Percentiles rank a stretch among this genome's conserved stretches.
phyloP scores from a whole-genome alignment of 2,113 vertebrate species.

The Erinaceus europaeus region DNA sequence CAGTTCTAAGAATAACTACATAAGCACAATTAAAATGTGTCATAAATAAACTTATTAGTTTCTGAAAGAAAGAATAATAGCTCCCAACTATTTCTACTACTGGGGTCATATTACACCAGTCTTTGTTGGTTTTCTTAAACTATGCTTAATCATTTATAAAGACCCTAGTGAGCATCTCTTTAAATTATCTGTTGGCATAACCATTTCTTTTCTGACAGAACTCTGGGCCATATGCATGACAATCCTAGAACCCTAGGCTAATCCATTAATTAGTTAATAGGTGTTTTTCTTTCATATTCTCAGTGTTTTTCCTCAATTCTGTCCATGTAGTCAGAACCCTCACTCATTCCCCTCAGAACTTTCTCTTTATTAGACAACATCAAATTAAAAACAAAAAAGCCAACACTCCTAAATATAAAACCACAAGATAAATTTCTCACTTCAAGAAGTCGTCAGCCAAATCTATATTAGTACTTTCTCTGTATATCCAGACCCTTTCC shows the following conservation, averaged over 20 bases:
- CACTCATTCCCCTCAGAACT: background rate
- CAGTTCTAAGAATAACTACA: constrained; percentile 23
- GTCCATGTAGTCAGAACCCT: background rate
- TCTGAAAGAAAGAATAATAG: background rate
- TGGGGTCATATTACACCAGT: background rate
- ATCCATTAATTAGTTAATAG: too few relatives aligned
- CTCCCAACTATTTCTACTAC: background rate
- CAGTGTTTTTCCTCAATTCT: background rate
- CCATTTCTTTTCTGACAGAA: background rate
- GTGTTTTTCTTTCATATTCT: background rate
- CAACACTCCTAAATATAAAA: background rate
- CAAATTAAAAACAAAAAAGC: background rate
- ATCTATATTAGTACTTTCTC: background rate
- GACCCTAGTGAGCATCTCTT: background rate
- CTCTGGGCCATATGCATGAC: background rate
- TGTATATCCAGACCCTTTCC: background rate
- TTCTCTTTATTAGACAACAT: background rate
- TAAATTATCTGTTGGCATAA: background rate
- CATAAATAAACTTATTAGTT: constrained; percentile 24
- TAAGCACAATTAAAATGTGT: constrained; percentile 14
- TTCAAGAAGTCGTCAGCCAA: background rate
- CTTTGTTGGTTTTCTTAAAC: background rate
- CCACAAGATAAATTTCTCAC: background rate
- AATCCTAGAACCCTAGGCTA: too few relatives aligned
- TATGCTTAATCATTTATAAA: background rate